These are phyloP conservation scores for Torymus texanus DNA, from an alignment of 2,888 invertebrate species.

Conservation along the genomic window DNA sequence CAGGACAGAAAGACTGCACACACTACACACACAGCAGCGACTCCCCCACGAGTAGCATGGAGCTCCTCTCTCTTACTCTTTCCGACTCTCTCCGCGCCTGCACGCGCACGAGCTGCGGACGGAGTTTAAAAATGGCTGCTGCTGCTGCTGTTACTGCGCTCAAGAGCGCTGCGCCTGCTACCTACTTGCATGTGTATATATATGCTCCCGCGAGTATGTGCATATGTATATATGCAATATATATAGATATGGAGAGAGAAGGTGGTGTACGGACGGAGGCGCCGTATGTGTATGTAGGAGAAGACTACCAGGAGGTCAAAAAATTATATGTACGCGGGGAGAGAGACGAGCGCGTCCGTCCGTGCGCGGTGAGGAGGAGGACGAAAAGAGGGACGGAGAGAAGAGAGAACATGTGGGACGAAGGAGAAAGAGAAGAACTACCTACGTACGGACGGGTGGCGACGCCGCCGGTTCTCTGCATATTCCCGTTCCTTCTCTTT, in stretches of 20 bases:
- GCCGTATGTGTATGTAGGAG: too few species aligned
- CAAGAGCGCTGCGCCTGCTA: background rate
- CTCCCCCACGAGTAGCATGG: background rate
- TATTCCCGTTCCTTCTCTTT: too few species aligned
- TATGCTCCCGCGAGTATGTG: background rate
- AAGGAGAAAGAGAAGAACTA: too few species aligned
- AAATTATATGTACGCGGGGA: background rate
- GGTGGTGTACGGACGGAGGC: too few species aligned
- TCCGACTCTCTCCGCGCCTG: background rate
- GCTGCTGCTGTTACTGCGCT: background rate
- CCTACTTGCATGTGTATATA: conserved; percentile 2
- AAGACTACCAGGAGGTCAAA: too few species aligned
- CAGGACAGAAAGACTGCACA: too few species aligned
- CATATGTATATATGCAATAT: too few species aligned
- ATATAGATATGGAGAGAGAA: too few species aligned
- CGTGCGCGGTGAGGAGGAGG: background rate
- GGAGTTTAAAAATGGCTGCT: conserved; percentile 55
- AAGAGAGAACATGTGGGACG: background rate
- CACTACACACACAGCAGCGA: too few species aligned
- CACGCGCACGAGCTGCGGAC: background rate
- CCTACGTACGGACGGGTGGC: too few species aligned
- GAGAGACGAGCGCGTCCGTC: background rate
- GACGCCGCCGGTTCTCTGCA: too few species aligned
- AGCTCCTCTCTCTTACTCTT: background rate
- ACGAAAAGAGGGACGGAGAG: background rate